A percentile compares a stretch with the other conserved stretches of the same genome.
These are phyloP conservation scores for Malurus melanocephalus DNA, from an alignment of 2,113 vertebrate species.

Conservation along the genomic window DNA sequence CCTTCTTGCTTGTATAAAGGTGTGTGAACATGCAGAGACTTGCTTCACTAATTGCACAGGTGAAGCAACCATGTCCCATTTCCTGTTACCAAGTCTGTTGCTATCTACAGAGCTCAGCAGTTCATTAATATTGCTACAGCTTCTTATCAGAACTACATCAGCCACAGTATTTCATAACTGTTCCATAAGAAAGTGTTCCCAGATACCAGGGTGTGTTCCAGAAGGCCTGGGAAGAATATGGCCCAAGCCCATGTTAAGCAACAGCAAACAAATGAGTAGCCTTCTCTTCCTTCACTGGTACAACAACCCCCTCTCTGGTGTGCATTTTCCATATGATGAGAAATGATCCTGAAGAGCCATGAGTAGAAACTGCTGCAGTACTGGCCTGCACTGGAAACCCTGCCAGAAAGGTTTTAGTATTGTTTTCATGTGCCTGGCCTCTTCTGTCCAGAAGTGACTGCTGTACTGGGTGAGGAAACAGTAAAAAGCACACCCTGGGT, in stretches of 20 bases:
- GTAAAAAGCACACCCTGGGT: neutral
- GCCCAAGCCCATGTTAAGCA: neutral
- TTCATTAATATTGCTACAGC: neutral
- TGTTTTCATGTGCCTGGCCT: neutral
- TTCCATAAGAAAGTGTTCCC: neutral
- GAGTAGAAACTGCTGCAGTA: neutral
- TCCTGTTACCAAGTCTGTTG: neutral
- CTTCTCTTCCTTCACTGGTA: neutral
- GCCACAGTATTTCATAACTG: neutral
- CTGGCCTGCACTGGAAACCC: neutral
- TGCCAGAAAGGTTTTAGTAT: neutral
- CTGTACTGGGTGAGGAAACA: neutral
- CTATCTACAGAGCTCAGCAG: neutral
- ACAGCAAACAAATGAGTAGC: neutral
- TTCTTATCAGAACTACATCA: neutral
- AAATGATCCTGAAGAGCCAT: neutral
- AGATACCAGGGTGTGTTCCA: neutral
- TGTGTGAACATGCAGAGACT: neutral
- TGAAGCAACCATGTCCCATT: neutral
- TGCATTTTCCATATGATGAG: neutral
- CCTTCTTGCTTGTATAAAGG: neutral
- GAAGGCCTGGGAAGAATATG: neutral
- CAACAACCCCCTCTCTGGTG: accelerated
- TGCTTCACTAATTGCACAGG: neutral
- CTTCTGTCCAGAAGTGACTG: neutral